Evolutionary conservation across 2,888 invertebrate genomes (phyloP), one percentile per base, ranked within the genome.

Genomic region (Smittia sp.): DNA sequence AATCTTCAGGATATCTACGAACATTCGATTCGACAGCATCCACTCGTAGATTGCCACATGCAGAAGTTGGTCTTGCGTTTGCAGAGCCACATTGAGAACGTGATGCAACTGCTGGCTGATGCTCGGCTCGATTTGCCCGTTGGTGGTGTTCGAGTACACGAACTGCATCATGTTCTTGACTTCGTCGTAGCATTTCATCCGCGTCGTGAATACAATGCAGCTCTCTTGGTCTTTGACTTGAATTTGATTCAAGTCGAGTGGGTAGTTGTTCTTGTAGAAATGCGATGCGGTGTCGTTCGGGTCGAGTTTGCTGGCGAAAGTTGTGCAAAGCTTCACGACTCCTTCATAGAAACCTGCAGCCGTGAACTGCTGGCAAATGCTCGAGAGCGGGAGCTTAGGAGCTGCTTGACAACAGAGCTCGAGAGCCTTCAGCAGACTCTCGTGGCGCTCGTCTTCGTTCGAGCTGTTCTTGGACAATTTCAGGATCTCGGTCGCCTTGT

Each of bases 1-100:
- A 85, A 86, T 72, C 83, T 86, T 83, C 25, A 87, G 77, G 62
- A 93, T 79, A 78, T 92, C 91, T 78, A 86, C 84, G 58, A 89
- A 87, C 79, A 93, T 85, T 76, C 90, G 87, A 79, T 91, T 90
- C 0, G 87, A 85, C 76, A 95, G 88, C 80, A 98, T 88, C 98
- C 98, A 98, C 77, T 95, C 92, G 80, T 97, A 98, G 0, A 98
- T 86, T 0, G 93, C 89, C 0, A 93, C 90, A 79, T 98, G 98
- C 74, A 96, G 86, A 15, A 96, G 85, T 79, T 98, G 95, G 82
- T 98, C 98, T 3, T 88, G 84, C 3, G 87, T 85, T 66, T 88
- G 86, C 13, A 92, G 82, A 74, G 89, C 88, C 13, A 65, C 25
- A 18, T 65, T 73, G 13, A 65, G 15, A 22, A 92, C 85, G 79